Conservation (phyloP, 2,888 invertebrate species). For the Noctua comes region DNA sequence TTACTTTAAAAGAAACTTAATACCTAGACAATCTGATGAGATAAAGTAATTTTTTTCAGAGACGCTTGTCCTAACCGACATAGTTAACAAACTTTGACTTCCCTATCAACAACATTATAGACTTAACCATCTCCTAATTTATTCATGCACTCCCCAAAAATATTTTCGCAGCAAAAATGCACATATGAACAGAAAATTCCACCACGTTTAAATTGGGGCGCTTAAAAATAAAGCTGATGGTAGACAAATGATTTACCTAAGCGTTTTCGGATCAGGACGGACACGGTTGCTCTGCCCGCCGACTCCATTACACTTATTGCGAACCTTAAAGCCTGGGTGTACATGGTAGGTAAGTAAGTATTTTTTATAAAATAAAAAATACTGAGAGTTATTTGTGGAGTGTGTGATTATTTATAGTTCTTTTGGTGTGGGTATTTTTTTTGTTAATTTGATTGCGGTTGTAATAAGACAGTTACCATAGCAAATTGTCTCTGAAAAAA, state of each 20-base stretch:
- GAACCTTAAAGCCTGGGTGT: constrained; percentile 51
- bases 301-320: constrained; percentile 71
- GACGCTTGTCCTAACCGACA: background rate
- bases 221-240: constrained; percentile 58
- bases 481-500: background rate
- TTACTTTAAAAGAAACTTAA: background rate
- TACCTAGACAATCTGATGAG: background rate
- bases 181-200: constrained; percentile 15
- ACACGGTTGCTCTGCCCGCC: constrained; percentile 47
- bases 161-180: constrained; percentile 13
- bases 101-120: background rate
- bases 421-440: background rate
- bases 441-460: background rate
- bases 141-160: constrained; percentile 8
- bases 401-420: background rate
- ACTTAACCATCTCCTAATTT: background rate
- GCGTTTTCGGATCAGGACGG: constrained; percentile 62
- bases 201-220: constrained; percentile 21
- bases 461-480: background rate
- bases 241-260: constrained; percentile 68
- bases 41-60: background rate
- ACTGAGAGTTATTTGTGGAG: background rate
- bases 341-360: constrained; percentile 9
- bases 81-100: background rate
- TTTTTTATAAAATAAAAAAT: constrained; percentile 20